These are phyloP conservation scores for Mareca strepera DNA, from an alignment of 2,797 vertebrate genomes.

Conservation along the genomic window DNA sequence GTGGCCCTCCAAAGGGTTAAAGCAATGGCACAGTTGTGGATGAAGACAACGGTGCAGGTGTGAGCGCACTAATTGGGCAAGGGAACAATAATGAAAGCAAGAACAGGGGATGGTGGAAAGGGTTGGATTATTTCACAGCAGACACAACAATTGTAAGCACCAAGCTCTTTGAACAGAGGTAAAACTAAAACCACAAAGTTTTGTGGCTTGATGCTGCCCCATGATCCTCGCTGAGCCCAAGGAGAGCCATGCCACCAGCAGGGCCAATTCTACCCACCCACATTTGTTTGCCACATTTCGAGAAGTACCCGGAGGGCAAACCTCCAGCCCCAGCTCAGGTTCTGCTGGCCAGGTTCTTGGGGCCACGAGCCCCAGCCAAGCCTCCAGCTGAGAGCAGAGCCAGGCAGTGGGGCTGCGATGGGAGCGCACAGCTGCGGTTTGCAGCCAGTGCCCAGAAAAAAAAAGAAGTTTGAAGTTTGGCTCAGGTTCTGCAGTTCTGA, in stretches of 20 bases:
- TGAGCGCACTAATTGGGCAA: neutral
- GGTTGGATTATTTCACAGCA: neutral
- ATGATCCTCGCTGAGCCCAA: neutral
- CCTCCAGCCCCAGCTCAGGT: neutral
- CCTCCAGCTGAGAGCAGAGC: neutral
- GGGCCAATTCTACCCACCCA: neutral
- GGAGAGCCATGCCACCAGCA: fast-evolving
- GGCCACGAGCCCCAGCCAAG: neutral
- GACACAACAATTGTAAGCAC: neutral
- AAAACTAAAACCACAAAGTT: neutral
- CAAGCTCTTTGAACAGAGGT: neutral
- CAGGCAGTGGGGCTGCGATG: neutral
- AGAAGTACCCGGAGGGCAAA: neutral
- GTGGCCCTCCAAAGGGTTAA: neutral
- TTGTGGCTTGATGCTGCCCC: neutral
- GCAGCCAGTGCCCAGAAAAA: neutral
- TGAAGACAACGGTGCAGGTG: slow-evolving; percentile 9
- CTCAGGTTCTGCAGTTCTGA: neutral
- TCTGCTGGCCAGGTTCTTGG: neutral
- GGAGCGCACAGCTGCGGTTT: neutral
- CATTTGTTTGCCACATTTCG: neutral
- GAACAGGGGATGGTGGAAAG: neutral
- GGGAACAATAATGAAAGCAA: neutral
- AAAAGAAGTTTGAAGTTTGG: no score
- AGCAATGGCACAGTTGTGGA: neutral